Percentiles rank a stretch among this genome's conserved stretches.
Evolutionary conservation across 2,113 vertebrate species (phyloP).

Genomic region (Neodon shergylaensis): DNA sequence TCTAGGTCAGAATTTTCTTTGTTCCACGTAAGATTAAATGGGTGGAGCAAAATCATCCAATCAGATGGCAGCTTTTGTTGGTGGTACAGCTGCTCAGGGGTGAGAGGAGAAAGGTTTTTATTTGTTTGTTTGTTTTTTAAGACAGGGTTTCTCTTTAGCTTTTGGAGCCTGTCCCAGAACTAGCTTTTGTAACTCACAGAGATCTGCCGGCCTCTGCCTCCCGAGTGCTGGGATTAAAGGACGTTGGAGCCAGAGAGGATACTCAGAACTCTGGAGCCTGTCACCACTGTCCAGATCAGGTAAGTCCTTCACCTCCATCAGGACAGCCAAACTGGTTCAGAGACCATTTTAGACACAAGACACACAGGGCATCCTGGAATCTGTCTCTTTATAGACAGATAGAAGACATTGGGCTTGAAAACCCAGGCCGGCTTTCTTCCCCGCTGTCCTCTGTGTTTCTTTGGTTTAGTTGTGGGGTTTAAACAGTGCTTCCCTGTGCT

Average conservation of each 20-base stretch:
- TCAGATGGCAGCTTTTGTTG: not conserved
- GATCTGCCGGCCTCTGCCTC: no score
- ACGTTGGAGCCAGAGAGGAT: not conserved
- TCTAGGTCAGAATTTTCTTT: not conserved
- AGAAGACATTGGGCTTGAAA: not conserved
- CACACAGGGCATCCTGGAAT: not conserved
- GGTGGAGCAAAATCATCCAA: not conserved
- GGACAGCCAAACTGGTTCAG: not conserved
- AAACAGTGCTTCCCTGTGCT: not conserved
- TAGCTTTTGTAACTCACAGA: no score
- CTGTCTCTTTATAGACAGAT: not conserved
- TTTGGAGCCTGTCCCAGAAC: no score
- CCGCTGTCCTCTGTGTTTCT: not conserved
- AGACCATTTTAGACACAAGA: not conserved
- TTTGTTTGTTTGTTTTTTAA: no score
- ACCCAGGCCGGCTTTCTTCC: not conserved
- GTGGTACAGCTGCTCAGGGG: no score
- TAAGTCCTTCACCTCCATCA: not conserved
- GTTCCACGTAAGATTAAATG: not conserved
- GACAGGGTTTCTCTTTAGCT: no score
- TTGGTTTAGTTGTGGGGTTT: not conserved
- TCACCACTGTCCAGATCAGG: not conserved
- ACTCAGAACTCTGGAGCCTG: accelerated
- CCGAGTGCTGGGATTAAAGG: no score
- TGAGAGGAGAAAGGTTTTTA: not conserved